phyloP scores from a whole-genome alignment of 1,140 invertebrate species.

The Anagrus nilaparvatae region DNA sequence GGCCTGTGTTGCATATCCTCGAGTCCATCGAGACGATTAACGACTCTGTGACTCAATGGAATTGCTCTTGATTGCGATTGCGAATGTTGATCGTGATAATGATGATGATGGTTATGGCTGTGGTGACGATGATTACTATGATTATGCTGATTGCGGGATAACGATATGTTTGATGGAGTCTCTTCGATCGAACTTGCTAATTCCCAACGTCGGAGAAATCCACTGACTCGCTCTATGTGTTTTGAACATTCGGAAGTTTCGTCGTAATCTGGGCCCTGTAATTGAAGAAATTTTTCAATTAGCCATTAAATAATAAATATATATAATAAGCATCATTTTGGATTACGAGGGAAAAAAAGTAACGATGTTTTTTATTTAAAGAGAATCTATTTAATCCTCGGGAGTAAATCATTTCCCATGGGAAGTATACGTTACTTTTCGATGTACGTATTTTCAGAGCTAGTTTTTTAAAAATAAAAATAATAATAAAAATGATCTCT shows the following conservation, averaged over 20 bases:
- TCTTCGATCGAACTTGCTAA: conserved; percentile 24
- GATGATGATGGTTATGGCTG: neutral
- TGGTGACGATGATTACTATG: neutral
- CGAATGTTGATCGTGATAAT: conserved; percentile 33
- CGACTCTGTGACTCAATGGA: conserved; percentile 31
- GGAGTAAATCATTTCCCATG: too few species aligned
- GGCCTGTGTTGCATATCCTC: conserved; percentile 23
- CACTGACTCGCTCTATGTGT: conserved; percentile 28
- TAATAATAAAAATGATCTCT: too few species aligned
- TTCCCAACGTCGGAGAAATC: conserved; percentile 33
- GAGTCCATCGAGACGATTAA: conserved; percentile 35
- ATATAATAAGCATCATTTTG: too few species aligned
- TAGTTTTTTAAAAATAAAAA: too few species aligned
- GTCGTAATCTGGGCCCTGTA: conserved; percentile 63
- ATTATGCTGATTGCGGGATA: neutral
- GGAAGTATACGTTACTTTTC: too few species aligned
- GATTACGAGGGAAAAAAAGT: too few species aligned
- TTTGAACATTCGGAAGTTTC: conserved; percentile 28
- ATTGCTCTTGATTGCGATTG: conserved; percentile 34
- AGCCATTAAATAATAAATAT: too few species aligned
- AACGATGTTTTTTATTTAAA: too few species aligned
- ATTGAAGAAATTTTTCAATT: too few species aligned
- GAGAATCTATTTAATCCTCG: too few species aligned
- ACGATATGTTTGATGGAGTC: neutral
- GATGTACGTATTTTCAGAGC: too few species aligned